Conservation (phyloP, 1,140 invertebrate species). For the Monochamus saltuarius region DNA sequence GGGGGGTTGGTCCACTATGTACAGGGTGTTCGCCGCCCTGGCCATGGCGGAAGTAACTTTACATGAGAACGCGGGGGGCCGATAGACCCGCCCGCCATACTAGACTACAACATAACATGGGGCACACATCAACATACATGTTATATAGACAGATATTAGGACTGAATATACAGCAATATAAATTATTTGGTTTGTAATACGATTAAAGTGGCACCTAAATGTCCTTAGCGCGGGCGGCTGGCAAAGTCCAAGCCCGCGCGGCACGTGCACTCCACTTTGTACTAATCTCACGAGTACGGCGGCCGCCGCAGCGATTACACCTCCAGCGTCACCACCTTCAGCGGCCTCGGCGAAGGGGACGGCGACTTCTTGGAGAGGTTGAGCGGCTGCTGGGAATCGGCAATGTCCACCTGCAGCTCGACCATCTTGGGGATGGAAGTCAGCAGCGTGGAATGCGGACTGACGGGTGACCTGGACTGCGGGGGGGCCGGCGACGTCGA, state of each 20-base stretch:
- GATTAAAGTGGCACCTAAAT: conserved; percentile 54
- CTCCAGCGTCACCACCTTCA: conserved; percentile 60
- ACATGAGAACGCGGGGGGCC: conserved; percentile 30
- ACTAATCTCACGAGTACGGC: conserved; percentile 34
- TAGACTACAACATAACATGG: conserved; percentile 33
- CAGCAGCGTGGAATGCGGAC: conserved; percentile 47
- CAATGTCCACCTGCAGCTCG: conserved; percentile 78
- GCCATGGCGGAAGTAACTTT: conserved; percentile 49
- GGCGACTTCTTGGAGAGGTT: conserved; percentile 88
- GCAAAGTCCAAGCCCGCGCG: conserved; percentile 2
- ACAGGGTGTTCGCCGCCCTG: conserved; percentile 37
- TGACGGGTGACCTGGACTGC: conserved; percentile 51
- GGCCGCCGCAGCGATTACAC: conserved; percentile 52
- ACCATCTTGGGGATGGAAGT: conserved; percentile 58
- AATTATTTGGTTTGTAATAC: conserved; percentile 68
- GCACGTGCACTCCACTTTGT: conserved; percentile 46
- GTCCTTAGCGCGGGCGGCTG: conserved; percentile 9
- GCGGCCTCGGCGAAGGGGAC: conserved; percentile 68
- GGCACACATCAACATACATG: conserved; percentile 44
- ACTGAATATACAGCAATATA: conserved; percentile 55
- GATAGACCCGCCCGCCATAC: not conserved
- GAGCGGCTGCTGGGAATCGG: conserved; percentile 78
- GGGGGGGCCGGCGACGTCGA: conserved; percentile 57
- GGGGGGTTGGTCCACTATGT: conserved; percentile 50
- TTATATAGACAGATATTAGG: conserved; percentile 38